phyloP scores from a whole-genome alignment of 2,113 vertebrate species.

The Plotosus lineatus region DNA sequence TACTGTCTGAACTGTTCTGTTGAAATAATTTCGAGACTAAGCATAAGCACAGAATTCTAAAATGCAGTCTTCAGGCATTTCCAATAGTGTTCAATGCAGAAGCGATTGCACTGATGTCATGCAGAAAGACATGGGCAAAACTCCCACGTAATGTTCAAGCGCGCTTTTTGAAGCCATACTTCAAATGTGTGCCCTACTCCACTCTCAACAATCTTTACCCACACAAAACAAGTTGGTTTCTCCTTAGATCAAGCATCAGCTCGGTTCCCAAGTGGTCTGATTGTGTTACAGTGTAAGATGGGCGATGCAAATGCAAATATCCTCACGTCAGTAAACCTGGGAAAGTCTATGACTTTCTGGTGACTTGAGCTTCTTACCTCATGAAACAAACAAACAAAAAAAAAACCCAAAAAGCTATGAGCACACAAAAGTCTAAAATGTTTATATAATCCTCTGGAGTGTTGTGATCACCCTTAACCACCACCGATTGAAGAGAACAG shows the following conservation, averaged over 20 bases:
- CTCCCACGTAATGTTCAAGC: conserved; percentile 70
- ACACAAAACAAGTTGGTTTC: conserved; percentile 62
- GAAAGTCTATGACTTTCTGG: conserved; percentile 12
- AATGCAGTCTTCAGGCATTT: neutral
- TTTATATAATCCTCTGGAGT: conserved; percentile 46
- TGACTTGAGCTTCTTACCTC: conserved; percentile 30
- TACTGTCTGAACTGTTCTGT: neutral
- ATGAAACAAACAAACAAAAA: no score
- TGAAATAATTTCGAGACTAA: neutral
- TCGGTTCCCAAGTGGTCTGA: conserved; percentile 59
- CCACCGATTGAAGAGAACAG: neutral
- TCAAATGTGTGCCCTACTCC: conserved; percentile 62
- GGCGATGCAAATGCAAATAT: conserved; percentile 44
- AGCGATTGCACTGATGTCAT: conserved; percentile 41
- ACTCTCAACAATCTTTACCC: conserved; percentile 54
- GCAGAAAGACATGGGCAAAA: conserved; percentile 62
- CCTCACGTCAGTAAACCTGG: conserved; percentile 17
- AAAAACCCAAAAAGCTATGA: neutral
- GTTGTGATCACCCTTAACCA: conserved; percentile 25
- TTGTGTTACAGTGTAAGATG: conserved; percentile 41
- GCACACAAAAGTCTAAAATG: conserved; percentile 27
- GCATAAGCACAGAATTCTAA: neutral
- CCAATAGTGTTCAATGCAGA: neutral
- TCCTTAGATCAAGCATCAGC: conserved; percentile 65
- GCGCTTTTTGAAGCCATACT: conserved; percentile 69